Percentiles rank a stretch among this genome's conserved stretches.
Evolutionary conservation across 1,140 invertebrate species (phyloP).

Genomic region (Drosophila persimilis): DNA sequence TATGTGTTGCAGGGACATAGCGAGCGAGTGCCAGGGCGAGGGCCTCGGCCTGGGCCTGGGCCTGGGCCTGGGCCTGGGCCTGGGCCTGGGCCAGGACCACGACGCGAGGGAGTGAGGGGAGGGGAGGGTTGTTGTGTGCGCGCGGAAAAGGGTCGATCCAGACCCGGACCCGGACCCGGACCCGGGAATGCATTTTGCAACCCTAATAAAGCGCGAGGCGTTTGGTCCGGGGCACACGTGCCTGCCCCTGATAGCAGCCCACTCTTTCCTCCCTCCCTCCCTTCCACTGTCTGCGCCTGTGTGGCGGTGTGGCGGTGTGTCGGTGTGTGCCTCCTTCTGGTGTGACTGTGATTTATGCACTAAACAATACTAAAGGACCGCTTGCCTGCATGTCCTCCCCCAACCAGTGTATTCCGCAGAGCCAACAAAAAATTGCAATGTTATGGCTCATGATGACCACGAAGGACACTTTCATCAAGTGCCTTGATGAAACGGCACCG

Average conservation of each 20-base stretch:
- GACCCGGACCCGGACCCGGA: neutral
- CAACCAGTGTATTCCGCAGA: neutral
- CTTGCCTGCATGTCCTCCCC: constrained; percentile 12
- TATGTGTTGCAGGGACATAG: constrained; percentile 44
- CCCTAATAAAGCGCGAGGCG: constrained; percentile 66
- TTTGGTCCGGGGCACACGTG: constrained; percentile 15
- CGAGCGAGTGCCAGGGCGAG: constrained; percentile 2
- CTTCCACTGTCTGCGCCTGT: neutral
- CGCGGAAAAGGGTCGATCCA: constrained; percentile 27
- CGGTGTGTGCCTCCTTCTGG: constrained; percentile 19
- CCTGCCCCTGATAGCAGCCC: constrained; percentile 59
- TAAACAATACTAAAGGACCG: constrained; percentile 57
- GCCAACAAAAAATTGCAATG: constrained; percentile 29
- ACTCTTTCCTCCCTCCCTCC: too few species aligned
- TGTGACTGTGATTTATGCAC: constrained; percentile 74
- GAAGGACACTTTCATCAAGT: constrained; percentile 54
- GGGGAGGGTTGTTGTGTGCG: neutral
- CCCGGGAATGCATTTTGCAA: constrained; percentile 62
- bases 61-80: neutral
- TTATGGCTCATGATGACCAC: constrained; percentile 50
- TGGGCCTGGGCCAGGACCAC: neutral
- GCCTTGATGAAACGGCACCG: neutral
- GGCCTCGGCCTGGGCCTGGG: neutral
- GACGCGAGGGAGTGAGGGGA: neutral
- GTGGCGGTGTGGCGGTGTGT: neutral